A percentile compares a stretch with the other conserved stretches of the same genome.
phyloP scores from a whole-genome alignment of 2,113 vertebrate species.

The Siniperca knerii region DNA sequence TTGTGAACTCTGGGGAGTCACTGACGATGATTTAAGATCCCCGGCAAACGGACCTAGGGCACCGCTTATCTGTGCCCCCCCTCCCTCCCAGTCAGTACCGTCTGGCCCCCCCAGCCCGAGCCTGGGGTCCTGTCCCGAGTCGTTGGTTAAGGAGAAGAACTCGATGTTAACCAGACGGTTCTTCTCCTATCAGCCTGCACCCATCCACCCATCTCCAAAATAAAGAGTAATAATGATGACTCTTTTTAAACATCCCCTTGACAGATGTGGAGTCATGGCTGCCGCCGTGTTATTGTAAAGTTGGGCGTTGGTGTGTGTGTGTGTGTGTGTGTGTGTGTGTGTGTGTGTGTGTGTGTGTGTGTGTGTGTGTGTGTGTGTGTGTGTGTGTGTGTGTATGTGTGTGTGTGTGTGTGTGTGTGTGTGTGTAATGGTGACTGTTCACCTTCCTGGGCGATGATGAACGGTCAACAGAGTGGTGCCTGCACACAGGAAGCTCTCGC shows the following conservation, averaged over 20 bases:
- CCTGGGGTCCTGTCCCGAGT: slow-evolving; percentile 48
- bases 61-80: slow-evolving; percentile 88
- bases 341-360: slow-evolving; percentile 79
- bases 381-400: slow-evolving; percentile 76
- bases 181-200: slow-evolving; percentile 67
- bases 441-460: slow-evolving; percentile 87
- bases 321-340: slow-evolving; percentile 77
- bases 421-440: slow-evolving; percentile 89
- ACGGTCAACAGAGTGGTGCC: slow-evolving; percentile 89
- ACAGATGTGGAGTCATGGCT: slow-evolving; percentile 88
- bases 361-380: slow-evolving; percentile 80
- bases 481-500: slow-evolving; percentile 89
- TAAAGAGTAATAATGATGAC: slow-evolving; percentile 94
- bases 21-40: slow-evolving; percentile 86
- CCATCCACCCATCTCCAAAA: slow-evolving; percentile 77
- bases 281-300: slow-evolving; percentile 79
- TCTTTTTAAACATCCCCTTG: slow-evolving; percentile 92
- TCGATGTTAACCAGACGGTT: slow-evolving; percentile 94
- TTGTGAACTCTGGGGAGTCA: slow-evolving; percentile 87
- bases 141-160: slow-evolving; percentile 65
- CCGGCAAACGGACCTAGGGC: slow-evolving; percentile 79
- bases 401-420: slow-evolving; percentile 76
- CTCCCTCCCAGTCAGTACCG: slow-evolving; percentile 41
- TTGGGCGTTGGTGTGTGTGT: slow-evolving; percentile 66
- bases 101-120: slow-evolving; percentile 9